Evolutionary conservation across 2,113 vertebrate genomes (phyloP).

Genomic region (Euleptes europaea): DNA sequence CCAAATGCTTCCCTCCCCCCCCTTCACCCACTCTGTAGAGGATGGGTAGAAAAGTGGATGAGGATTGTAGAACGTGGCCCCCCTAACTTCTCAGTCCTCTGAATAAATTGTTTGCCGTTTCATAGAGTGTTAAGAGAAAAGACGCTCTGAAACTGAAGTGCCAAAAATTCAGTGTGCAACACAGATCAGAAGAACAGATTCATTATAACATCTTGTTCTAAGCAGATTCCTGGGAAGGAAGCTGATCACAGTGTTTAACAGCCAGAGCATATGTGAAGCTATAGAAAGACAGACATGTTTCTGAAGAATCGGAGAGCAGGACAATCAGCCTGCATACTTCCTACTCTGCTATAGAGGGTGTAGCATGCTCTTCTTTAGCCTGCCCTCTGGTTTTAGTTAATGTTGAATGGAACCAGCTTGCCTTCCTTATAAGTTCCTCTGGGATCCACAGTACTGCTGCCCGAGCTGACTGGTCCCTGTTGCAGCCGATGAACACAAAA

Average conservation of each 20-base stretch:
- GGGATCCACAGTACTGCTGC: slow-evolving; percentile 10
- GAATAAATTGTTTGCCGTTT: slow-evolving; percentile 9
- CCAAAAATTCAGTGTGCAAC: neutral
- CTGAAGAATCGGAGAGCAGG: slow-evolving; percentile 4
- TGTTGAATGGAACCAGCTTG: slow-evolving; percentile 11
- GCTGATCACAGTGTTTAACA: neutral
- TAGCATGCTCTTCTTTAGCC: neutral
- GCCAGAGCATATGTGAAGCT: neutral
- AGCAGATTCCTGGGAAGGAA: neutral
- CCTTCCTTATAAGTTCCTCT: neutral
- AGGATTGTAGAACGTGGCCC: neutral
- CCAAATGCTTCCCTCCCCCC: neutral
- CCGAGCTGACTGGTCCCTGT: neutral
- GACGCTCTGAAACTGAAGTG: neutral
- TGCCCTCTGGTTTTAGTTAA: slow-evolving; percentile 19
- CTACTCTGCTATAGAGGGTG: slow-evolving; percentile 27
- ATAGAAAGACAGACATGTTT: neutral
- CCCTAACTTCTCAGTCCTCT: slow-evolving; percentile 3
- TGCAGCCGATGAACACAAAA: neutral
- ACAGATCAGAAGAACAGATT: neutral
- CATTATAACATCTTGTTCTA: neutral
- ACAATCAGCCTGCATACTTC: slow-evolving; percentile 15
- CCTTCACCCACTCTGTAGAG: neutral
- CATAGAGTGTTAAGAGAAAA: neutral
- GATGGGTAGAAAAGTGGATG: neutral